Evolutionary conservation across 1,140 invertebrate species (phyloP), one percentile per base, ranked within the genome.

Genomic region (Tetraneura akinire): DNA sequence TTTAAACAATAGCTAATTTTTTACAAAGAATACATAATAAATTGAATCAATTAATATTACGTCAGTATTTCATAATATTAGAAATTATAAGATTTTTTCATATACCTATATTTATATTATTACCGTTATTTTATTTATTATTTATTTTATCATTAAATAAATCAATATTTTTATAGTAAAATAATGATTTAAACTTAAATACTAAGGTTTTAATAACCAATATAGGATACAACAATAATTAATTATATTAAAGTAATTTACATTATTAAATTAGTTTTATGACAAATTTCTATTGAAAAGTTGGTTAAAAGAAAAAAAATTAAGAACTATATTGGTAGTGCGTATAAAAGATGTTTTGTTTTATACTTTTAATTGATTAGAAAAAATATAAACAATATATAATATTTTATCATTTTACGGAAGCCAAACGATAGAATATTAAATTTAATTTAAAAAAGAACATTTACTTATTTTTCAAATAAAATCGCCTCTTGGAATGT

Each of bases 381-480:
- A 18, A 64, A 64, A 45, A 45, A 18, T 5, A 23, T 23, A 32
- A 23, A 68, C 21, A 68, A 68, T n/a, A 68, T 10, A 68, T 23
- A n/a, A n/a, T n/a, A n/a, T n/a, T n/a, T n/a, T n/a, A n/a, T n/a
- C n/a, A 68, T 68, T 68, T 68, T 45, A 47, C 42, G 14, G 21
- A 68, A 68, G 0, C 42, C n/a, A 37, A 45, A 45, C 23, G 23
- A 47, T 37, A 68, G 37, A 45, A 9, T 68, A n/a, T 70, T 70
- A 49, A 9, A 45, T 70, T 70, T 13, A 49, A 70, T 37, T 4
- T 49, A 49, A n/a, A n/a, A n/a, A 16, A 70, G 3, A 70, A 45
- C 37, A 70, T 66, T 66, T 42, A 45, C 32, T 37, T 68, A 47
- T 3, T 29, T 70, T 49, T 26, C 47, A 70, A 29, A 70, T 42